These are phyloP conservation scores for Catharus minimus DNA, from an alignment of 2,113 vertebrate species.

Conservation along the genomic window DNA sequence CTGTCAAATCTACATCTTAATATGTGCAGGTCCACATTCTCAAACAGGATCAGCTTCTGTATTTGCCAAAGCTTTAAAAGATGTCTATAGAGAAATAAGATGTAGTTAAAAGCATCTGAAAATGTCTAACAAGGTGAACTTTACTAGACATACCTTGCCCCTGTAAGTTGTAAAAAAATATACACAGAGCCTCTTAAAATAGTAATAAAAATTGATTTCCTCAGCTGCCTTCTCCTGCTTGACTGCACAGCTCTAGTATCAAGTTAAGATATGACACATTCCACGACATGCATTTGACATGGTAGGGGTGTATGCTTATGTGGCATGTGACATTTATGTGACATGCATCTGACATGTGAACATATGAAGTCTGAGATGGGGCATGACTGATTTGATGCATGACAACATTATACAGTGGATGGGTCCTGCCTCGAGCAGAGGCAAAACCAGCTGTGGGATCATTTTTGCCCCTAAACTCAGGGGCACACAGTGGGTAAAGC, in stretches of 20 bases:
- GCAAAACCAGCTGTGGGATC: neutral
- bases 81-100: neutral
- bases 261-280: neutral
- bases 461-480: neutral
- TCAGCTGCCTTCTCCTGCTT: neutral
- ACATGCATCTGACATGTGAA: no score
- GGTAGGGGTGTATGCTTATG: fast-evolving
- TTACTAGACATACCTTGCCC: neutral
- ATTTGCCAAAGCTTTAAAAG: neutral
- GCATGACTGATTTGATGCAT: fast-evolving
- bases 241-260: neutral
- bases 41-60: fast-evolving
- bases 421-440: neutral
- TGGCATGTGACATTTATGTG: neutral
- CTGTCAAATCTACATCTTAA: neutral
- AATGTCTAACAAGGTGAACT: neutral
- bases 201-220: fast-evolving
- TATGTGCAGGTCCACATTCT: neutral
- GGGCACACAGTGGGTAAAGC: neutral
- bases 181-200: neutral
- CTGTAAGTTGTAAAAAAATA: fast-evolving
- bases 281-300: fast-evolving
- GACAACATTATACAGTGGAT: neutral
- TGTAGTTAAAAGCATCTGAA: neutral
- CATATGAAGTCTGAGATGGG: fast-evolving